Conservation (phyloP, 2,888 invertebrate species). For the Ornithoptera alexandrae region DNA sequence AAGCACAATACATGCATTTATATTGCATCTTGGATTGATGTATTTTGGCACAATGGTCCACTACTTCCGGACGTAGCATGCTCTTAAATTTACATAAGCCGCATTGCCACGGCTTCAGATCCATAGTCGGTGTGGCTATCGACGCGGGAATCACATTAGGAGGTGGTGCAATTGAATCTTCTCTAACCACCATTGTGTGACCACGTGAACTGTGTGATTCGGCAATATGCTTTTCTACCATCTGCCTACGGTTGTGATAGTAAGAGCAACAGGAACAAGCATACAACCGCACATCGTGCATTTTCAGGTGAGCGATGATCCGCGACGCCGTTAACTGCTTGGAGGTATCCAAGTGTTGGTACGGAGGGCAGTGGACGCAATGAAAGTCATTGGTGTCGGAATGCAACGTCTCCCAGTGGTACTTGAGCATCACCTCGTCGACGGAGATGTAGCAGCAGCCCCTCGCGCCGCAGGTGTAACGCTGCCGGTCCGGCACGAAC, state of each 20-base stretch:
- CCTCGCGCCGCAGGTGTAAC: conserved; percentile 86
- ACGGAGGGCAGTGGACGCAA: conserved; percentile 86
- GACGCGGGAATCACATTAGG: conserved; percentile 36
- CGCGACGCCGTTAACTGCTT: conserved; percentile 78
- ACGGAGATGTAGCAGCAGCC: conserved; percentile 86
- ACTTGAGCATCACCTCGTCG: conserved; percentile 85
- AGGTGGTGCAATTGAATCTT: conserved; percentile 47
- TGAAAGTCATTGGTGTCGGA: conserved; percentile 78
- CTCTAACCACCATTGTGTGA: conserved; percentile 63
- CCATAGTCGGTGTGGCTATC: conserved; percentile 51
- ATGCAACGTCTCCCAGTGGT: conserved; percentile 87
- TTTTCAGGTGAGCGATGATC: conserved; percentile 85
- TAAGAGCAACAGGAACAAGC: conserved; percentile 86
- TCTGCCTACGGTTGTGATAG: conserved; percentile 81
- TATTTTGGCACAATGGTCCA: conserved; percentile 76
- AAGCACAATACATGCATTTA: conserved; percentile 85
- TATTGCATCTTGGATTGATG: conserved; percentile 85
- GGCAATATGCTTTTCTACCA: conserved; percentile 83
- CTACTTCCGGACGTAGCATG: conserved; percentile 80
- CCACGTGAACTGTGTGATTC: conserved; percentile 79
- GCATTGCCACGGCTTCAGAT: conserved; percentile 85
- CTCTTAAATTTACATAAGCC: conserved; percentile 83
- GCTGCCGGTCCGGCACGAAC: conserved; percentile 75
- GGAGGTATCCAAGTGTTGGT: conserved; percentile 71
- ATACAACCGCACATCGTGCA: conserved; percentile 86